A percentile compares a stretch with the other conserved stretches of the same genome.
These are phyloP conservation scores for Drosophila maculinotata DNA, from an alignment of 2,888 invertebrate species.

Conservation along the genomic window DNA sequence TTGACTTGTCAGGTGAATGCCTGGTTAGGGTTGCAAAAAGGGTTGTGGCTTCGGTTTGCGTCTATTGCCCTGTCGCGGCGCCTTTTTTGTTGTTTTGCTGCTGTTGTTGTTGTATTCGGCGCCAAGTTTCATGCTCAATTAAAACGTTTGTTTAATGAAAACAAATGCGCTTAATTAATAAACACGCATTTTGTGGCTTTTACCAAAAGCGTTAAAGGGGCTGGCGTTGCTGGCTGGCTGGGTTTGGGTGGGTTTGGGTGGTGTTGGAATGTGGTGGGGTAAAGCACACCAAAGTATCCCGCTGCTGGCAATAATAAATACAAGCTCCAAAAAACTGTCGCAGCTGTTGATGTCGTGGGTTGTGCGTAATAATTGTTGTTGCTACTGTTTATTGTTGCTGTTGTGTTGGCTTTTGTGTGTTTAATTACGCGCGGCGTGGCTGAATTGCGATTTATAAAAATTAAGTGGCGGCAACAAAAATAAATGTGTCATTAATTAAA, in stretches of 20 bases:
- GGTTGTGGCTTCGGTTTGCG: slow-evolving; percentile 40
- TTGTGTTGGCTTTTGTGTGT: slow-evolving; percentile 36
- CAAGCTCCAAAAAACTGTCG: slow-evolving; percentile 67
- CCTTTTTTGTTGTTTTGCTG: not conserved
- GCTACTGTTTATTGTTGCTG: slow-evolving; percentile 31
- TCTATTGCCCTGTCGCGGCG: slow-evolving; percentile 65
- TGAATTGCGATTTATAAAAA: slow-evolving; percentile 64
- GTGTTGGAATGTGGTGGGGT: slow-evolving; percentile 5
- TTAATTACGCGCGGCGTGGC: slow-evolving; percentile 63
- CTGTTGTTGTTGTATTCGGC: slow-evolving; percentile 56
- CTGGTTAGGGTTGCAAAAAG: slow-evolving; percentile 25
- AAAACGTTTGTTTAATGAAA: slow-evolving; percentile 85
- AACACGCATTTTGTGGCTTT: slow-evolving; percentile 85
- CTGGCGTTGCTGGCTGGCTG: not conserved
- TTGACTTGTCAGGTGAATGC: slow-evolving; percentile 41
- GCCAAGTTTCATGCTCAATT: slow-evolving; percentile 83
- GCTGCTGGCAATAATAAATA: slow-evolving; percentile 36
- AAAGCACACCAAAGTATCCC: slow-evolving; percentile 17
- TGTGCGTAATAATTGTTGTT: slow-evolving; percentile 64
- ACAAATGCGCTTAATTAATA: slow-evolving; percentile 85
- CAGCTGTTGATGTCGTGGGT: slow-evolving; percentile 78
- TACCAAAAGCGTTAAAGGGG: slow-evolving; percentile 43
- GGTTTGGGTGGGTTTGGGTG: slow-evolving; percentile 1
- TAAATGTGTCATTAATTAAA: slow-evolving; percentile 66
- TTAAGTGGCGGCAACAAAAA: slow-evolving; percentile 60